These are phyloP conservation scores for Spea bombifrons DNA, from an alignment of 2,113 vertebrate genomes.

Conservation along the genomic window DNA sequence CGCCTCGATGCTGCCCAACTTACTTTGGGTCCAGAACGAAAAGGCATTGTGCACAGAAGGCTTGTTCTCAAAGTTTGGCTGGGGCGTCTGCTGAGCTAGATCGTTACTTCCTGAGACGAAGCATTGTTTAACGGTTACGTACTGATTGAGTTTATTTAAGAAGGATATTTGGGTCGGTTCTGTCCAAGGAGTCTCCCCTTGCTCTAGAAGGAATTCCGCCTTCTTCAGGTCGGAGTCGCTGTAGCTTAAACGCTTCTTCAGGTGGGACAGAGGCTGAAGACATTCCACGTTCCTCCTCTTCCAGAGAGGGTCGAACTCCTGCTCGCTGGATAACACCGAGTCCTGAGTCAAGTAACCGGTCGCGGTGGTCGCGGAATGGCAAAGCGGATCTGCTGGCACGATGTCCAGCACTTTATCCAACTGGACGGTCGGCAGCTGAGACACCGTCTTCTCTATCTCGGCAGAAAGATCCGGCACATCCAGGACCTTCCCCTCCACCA, in stretches of 20 bases:
- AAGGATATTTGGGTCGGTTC: slow-evolving; percentile 60
- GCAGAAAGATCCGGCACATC: slow-evolving; percentile 78
- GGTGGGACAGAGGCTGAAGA: slow-evolving; percentile 64
- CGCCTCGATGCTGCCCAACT: slow-evolving; percentile 53
- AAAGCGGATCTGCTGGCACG: slow-evolving; percentile 46
- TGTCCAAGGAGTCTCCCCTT: slow-evolving; percentile 68
- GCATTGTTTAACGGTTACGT: slow-evolving; percentile 56
- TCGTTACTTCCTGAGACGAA: slow-evolving; percentile 7
- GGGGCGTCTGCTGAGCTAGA: slow-evolving; percentile 39
- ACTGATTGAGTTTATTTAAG: slow-evolving; percentile 53
- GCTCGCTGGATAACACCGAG: slow-evolving; percentile 62
- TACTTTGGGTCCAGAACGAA: slow-evolving; percentile 72
- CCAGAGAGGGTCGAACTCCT: slow-evolving; percentile 75
- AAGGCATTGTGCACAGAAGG: slow-evolving; percentile 55
- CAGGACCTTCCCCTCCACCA: slow-evolving; percentile 65
- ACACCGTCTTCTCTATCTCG: slow-evolving; percentile 87
- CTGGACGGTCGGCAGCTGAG: slow-evolving; percentile 74
- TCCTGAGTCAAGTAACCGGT: slow-evolving; percentile 54
- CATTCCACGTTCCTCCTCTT: slow-evolving; percentile 63
- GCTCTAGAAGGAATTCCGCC: slow-evolving; percentile 63
- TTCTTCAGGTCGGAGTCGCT: slow-evolving; percentile 85
- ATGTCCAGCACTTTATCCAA: slow-evolving; percentile 80
- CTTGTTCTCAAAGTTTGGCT: slow-evolving; percentile 58
- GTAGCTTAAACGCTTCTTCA: slow-evolving; percentile 78
- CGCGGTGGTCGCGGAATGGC: slow-evolving; percentile 34